These are phyloP conservation scores for Drosophila pectinifera DNA, from an alignment of 1,140 invertebrate genomes.

Conservation along the genomic window DNA sequence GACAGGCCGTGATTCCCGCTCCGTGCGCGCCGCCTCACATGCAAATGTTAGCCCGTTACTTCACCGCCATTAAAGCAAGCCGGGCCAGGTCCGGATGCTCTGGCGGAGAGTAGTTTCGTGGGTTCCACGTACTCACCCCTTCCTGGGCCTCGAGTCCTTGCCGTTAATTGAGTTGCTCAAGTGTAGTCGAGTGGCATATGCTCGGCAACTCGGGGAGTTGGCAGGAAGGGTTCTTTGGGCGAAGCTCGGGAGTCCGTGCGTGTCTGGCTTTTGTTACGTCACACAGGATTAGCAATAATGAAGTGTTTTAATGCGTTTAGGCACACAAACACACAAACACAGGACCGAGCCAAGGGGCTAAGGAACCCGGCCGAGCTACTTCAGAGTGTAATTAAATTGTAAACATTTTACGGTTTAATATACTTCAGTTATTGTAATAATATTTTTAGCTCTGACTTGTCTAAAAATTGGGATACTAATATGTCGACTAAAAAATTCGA, in stretches of 20 bases:
- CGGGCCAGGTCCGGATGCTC: constrained; percentile 35
- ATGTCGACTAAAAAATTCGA: too few species aligned
- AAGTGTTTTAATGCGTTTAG: constrained; percentile 84
- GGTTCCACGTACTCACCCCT: constrained; percentile 35
- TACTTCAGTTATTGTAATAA: constrained; percentile 47
- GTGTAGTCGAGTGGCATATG: constrained; percentile 76
- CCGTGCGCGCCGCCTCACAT: constrained; percentile 34
- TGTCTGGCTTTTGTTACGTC: constrained; percentile 78
- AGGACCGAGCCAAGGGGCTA: constrained; percentile 11
- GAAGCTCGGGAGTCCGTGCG: constrained; percentile 40
- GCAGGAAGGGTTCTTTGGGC: constrained; percentile 30
- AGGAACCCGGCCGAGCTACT: constrained; percentile 18
- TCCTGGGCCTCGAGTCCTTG: constrained; percentile 9
- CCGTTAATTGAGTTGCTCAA: constrained; percentile 77
- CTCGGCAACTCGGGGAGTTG: constrained; percentile 24
- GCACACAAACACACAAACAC: constrained; percentile 56
- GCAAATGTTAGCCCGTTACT: constrained; percentile 56
- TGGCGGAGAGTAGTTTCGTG: constrained; percentile 35
- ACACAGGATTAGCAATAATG: constrained; percentile 79
- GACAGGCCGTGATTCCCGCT: constrained; percentile 71
- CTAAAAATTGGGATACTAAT: too few species aligned
- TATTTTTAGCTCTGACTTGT: too few species aligned
- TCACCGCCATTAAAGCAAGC: constrained; percentile 63
- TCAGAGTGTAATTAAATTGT: constrained; percentile 68
- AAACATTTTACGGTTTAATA: constrained; percentile 55